Evolutionary conservation across 2,113 vertebrate genomes (phyloP), one percentile per base, ranked within the genome.

Genomic region (Trinectes maculatus): DNA sequence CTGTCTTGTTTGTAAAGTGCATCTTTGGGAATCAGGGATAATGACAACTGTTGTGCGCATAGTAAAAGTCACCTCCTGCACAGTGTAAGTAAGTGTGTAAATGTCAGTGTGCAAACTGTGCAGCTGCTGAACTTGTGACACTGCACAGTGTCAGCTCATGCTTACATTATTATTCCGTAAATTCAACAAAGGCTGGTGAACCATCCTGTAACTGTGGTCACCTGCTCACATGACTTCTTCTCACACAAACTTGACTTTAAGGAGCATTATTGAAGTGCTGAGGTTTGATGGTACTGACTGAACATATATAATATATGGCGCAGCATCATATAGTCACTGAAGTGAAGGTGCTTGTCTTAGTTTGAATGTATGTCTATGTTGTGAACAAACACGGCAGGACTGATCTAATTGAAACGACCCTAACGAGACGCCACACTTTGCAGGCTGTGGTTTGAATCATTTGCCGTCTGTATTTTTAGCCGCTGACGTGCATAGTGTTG

Each of bases 401-500:
- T 21, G 25, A 26, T 29, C 3, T 6, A 28, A 70, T n/a, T 42
- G 16, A 36, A 67, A 40, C 9, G 0, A 22, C 4, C 8, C 22
- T 16, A 34, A 39, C 46, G 18, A 62, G 15, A 59, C 10, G 18
- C 25, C 3, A 15, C 10, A 22, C 46, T 42, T 73, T 34, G 19
- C 22, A 37, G 78, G 56, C 18, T 18, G 16, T 19, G 33, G 36
- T 56, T 62, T 36, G 39, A 31, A 3, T 31, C 36, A 21, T 63
- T 61, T 31, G 11, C 64, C 49, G 62, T 15, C 16, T 76, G 48
- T 84, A 85, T 83, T 85, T 87, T 82, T 82, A 85, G 74, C 64
- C 13, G 0, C 40, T 31, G 54, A 15, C 54, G 18, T 44, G 37
- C 52, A 54, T 11, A 48, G 77, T 68, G 60, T 64, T 80, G 26